Conservation (phyloP, 1,140 invertebrate genomes). For the Brachionus angularis region DNA sequence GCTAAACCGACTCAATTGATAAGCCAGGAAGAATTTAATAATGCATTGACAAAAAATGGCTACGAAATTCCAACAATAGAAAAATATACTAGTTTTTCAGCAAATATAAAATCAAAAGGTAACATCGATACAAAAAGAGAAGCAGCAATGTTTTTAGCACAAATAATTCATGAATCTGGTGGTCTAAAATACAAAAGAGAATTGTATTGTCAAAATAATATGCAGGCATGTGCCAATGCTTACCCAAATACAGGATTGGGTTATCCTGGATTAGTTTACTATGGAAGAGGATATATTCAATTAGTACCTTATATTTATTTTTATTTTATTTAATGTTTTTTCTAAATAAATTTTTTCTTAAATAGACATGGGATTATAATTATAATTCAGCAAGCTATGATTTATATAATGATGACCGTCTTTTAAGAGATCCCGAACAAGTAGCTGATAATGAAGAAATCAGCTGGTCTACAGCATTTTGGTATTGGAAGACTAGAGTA, state of each 20-base stretch:
- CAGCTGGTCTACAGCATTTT: constrained; percentile 19
- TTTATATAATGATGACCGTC: constrained; percentile 7
- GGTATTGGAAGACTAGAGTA: constrained; percentile 16
- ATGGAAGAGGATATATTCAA: constrained; percentile 34
- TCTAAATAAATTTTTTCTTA: no score
- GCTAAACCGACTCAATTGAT: no score
- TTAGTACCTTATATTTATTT: constrained; percentile 1
- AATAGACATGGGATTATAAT: constrained; percentile 31
- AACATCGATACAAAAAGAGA: constrained; percentile 37
- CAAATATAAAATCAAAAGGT: no score
- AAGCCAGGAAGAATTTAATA: no score
- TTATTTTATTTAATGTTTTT: background rate
- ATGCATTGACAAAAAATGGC: no score
- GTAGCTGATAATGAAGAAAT: constrained; percentile 19
- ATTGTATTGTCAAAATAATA: background rate
- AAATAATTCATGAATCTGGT: constrained; percentile 19
- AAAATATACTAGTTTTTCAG: no score
- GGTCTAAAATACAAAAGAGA: constrained; percentile 27
- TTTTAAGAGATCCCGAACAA: background rate
- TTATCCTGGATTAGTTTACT: background rate
- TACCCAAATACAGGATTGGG: constrained; percentile 7
- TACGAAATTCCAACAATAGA: no score
- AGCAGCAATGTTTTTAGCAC: constrained; percentile 17
- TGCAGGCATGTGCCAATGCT: background rate
- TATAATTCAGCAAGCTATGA: constrained; percentile 9